A percentile compares a stretch with the other conserved stretches of the same genome.
Conservation (phyloP, 2,797 vertebrate genomes). For the Lutjanus campechanus region DNA sequence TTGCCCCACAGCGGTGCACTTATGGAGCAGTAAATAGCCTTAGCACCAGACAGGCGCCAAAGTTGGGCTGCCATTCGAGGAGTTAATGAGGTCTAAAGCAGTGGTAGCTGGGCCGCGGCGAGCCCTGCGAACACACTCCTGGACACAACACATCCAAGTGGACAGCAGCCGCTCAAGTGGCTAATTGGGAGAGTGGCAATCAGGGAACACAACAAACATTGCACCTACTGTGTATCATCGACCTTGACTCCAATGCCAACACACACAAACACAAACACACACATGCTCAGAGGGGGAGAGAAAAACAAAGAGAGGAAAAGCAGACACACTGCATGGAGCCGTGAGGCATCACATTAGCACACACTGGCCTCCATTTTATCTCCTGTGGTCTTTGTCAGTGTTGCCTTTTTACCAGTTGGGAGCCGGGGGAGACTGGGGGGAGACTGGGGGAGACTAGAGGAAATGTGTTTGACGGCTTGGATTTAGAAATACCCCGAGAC, state of each 20-base stretch:
- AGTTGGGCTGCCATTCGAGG: constrained; percentile 71
- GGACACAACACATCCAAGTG: constrained; percentile 88
- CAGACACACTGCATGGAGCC: constrained; percentile 81
- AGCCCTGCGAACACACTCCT: constrained; percentile 81
- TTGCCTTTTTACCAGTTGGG: constrained; percentile 86
- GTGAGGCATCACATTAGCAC: constrained; percentile 84
- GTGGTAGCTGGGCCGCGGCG: constrained; percentile 68
- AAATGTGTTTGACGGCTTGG: constrained; percentile 65
- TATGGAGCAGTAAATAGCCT: constrained; percentile 85
- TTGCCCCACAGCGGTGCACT: constrained; percentile 76
- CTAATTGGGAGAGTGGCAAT: constrained; percentile 86
- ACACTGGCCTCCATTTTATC: constrained; percentile 86
- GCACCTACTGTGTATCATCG: constrained; percentile 87
- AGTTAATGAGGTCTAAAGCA: constrained; percentile 88
- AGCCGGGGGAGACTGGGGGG: constrained; percentile 61
- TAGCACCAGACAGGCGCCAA: constrained; percentile 82
- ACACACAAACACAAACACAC: constrained; percentile 75
- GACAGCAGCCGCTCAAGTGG: constrained; percentile 89
- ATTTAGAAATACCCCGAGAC: constrained; percentile 63
- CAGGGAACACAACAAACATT: constrained; percentile 85
- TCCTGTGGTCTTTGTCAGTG: constrained; percentile 86
- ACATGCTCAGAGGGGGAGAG: constrained; percentile 82
- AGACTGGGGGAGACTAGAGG: constrained; percentile 51
- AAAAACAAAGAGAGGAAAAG: constrained; percentile 80
- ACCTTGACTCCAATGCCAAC: constrained; percentile 83